Percentiles rank a stretch among this genome's conserved stretches.
These are phyloP conservation scores for Scyliorhinus canicula DNA, from an alignment of 2,797 vertebrate genomes.

Conservation along the genomic window DNA sequence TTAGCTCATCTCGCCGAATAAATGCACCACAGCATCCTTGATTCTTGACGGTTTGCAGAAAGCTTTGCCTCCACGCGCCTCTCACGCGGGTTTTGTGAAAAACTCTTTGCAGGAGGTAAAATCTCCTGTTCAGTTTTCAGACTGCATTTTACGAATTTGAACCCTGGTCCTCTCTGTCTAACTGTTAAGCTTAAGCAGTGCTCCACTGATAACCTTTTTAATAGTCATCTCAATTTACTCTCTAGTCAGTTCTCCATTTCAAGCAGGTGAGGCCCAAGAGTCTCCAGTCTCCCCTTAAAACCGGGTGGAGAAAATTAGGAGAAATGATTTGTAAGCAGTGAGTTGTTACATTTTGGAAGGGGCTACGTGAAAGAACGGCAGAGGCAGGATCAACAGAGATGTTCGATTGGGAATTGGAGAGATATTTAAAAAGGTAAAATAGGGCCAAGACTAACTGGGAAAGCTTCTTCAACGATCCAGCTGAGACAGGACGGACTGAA, in stretches of 20 bases:
- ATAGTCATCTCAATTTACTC: background rate
- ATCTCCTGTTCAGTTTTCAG: too few species aligned
- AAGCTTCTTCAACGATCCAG: background rate
- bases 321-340: background rate
- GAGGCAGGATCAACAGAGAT: background rate
- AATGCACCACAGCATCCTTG: background rate
- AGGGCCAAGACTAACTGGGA: background rate
- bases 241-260: background rate
- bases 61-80: background rate
- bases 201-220: background rate
- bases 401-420: background rate
- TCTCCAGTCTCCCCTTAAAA: background rate
- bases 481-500: too few species aligned
- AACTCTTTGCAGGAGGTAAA: too few species aligned
- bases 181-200: background rate
- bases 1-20: background rate
- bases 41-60: background rate
- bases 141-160: background rate
- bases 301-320: too few species aligned
- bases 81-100: background rate
- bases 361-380: background rate
- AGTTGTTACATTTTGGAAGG: background rate
- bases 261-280: too few species aligned
- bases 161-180: background rate
- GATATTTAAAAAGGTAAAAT: background rate